Conservation (phyloP, 2,113 vertebrate genomes). For the Craseonycteris thonglongyai region DNA sequence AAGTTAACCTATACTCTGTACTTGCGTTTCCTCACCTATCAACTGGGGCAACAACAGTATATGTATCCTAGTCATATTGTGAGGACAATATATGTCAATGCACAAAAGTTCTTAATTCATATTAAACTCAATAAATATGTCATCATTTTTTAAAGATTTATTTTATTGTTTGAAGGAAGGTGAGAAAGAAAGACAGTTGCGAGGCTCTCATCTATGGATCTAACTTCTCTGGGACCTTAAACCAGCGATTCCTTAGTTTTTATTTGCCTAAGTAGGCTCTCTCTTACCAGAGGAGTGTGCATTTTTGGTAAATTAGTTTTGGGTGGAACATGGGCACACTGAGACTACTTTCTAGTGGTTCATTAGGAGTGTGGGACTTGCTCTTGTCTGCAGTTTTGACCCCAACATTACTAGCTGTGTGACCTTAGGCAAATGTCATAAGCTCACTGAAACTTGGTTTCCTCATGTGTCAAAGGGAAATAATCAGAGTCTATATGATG, state of each 20-base stretch:
- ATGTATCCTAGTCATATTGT: neutral
- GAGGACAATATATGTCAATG: neutral
- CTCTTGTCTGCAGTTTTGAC: neutral
- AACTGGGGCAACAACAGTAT: neutral
- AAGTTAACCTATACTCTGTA: neutral
- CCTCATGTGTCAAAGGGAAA: neutral
- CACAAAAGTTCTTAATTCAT: neutral
- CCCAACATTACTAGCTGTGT: neutral
- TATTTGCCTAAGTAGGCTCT: neutral
- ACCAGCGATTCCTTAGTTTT: neutral
- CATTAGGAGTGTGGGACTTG: neutral
- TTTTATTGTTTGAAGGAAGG: too few relatives aligned
- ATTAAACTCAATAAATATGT: neutral
- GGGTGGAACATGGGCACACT: neutral
- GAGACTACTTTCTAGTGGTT: neutral
- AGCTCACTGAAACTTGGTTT: neutral
- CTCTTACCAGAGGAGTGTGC: neutral
- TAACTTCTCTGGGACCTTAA: neutral
- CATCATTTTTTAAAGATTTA: neutral
- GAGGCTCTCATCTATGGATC: neutral
- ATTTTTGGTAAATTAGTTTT: neutral
- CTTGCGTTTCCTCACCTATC: neutral
- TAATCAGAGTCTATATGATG: neutral
- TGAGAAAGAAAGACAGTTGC: too few relatives aligned
- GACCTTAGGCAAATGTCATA: neutral